Evolutionary conservation across 2,113 vertebrate species (phyloP).

Genomic region (Bubalus kerabau): DNA sequence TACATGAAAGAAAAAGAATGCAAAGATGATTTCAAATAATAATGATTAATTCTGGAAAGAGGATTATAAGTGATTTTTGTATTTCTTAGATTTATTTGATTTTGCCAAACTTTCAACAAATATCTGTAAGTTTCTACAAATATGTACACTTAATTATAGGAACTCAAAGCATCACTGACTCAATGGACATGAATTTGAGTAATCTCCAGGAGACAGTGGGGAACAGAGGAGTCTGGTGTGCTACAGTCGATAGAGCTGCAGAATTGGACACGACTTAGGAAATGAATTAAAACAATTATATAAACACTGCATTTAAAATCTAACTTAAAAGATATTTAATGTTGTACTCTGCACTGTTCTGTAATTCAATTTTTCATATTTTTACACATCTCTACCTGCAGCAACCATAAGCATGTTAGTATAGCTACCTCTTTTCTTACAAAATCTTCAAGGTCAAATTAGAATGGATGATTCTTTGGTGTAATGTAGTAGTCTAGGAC

Average conservation of each 20-base stretch:
- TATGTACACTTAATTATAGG: background rate
- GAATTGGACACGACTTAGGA: background rate
- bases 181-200: background rate
- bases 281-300: background rate
- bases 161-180: background rate
- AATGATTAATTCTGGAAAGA: conserved; percentile 10
- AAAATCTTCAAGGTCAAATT: conserved; percentile 25
- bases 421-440: background rate
- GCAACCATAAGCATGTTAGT: background rate
- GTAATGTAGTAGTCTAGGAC: background rate
- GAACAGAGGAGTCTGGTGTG: background rate
- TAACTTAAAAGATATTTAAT: conserved; percentile 28
- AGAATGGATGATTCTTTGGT: background rate
- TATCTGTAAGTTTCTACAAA: background rate
- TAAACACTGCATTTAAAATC: background rate
- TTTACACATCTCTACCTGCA: background rate
- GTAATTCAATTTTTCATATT: background rate
- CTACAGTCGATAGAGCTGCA: background rate
- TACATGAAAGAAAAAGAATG: background rate
- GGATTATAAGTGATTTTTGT: background rate
- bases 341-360: background rate
- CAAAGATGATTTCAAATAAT: background rate
- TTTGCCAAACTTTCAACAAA: conserved; percentile 9
- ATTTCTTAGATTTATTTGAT: background rate
- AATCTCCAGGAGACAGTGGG: background rate